These are phyloP conservation scores for Okamejei kenojei DNA, from an alignment of 2,797 vertebrate species.

Conservation along the genomic window DNA sequence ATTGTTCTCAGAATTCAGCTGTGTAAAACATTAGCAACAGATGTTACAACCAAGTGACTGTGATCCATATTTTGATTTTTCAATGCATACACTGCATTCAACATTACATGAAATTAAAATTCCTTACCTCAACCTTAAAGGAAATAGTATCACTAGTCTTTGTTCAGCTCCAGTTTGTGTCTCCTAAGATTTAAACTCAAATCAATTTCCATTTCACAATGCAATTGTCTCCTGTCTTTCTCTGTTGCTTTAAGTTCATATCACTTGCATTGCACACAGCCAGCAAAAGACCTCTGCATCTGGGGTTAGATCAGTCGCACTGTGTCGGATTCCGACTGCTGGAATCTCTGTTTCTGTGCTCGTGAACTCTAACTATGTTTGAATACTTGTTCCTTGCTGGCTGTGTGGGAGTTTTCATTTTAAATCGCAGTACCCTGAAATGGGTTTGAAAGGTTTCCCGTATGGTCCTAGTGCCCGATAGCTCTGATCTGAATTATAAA, in stretches of 20 bases:
- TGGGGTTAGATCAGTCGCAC: background rate
- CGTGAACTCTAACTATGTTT: background rate
- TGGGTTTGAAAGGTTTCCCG: background rate
- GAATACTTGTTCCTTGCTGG: background rate
- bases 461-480: conserved; percentile 13
- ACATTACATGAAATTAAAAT: background rate
- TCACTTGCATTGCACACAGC: background rate
- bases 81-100: background rate
- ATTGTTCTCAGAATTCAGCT: background rate
- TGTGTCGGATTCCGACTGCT: background rate
- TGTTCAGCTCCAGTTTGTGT: conserved; percentile 10
- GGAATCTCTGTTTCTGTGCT: background rate
- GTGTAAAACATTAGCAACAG: background rate
- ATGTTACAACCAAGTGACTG: background rate
- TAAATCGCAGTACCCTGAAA: conserved; percentile 3
- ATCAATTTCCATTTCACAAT: conserved; percentile 31
- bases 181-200: background rate
- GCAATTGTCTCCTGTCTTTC: conserved; percentile 19
- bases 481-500: background rate
- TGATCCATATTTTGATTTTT: background rate
- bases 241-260: background rate
- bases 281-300: background rate
- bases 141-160: conserved; percentile 10
- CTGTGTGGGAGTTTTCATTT: conserved; percentile 31
- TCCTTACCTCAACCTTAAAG: conserved; percentile 13